These are phyloP conservation scores for Sinodicranocentrus sp. DNA, from an alignment of 2,888 invertebrate genomes.

Conservation along the genomic window DNA sequence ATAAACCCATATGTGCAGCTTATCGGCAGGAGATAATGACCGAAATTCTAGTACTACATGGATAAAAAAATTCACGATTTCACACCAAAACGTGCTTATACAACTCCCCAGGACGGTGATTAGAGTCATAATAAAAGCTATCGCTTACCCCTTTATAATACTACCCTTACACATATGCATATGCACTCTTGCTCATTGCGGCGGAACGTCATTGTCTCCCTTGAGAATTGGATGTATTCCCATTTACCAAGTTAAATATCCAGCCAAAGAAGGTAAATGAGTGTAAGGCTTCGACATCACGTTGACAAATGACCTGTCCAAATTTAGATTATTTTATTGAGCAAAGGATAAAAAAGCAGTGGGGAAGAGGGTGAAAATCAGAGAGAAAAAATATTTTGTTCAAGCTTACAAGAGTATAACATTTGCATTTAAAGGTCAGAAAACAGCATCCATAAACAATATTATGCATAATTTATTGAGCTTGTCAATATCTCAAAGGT, in stretches of 20 bases:
- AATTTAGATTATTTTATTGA: slow-evolving; percentile 58
- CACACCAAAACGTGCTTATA: slow-evolving; percentile 64
- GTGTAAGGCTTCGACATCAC: slow-evolving; percentile 39
- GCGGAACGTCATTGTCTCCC: too few species aligned
- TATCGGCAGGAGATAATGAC: neutral
- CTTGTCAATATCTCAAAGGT: slow-evolving; percentile 43
- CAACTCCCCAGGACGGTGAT: slow-evolving; percentile 21
- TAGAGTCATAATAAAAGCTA: slow-evolving; percentile 46
- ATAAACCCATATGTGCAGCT: too few species aligned
- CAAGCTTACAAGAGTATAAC: neutral
- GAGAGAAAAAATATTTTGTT: neutral
- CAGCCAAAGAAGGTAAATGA: slow-evolving; percentile 55
- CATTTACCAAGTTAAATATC: neutral
- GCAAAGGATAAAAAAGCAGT: slow-evolving; percentile 2
- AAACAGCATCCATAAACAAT: slow-evolving; percentile 36
- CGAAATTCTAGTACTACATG: slow-evolving; percentile 28
- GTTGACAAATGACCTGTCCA: slow-evolving; percentile 60
- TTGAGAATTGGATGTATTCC: too few species aligned
- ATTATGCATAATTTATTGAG: slow-evolving; percentile 33
- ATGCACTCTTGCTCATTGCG: too few species aligned
- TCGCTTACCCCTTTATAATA: slow-evolving; percentile 7
- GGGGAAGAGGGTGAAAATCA: neutral
- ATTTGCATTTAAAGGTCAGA: slow-evolving; percentile 49
- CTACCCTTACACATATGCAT: too few species aligned
- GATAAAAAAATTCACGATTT: slow-evolving; percentile 51